Evolutionary conservation across 2,113 vertebrate genomes (phyloP).

Genomic region (Oenanthe oenanthe): DNA sequence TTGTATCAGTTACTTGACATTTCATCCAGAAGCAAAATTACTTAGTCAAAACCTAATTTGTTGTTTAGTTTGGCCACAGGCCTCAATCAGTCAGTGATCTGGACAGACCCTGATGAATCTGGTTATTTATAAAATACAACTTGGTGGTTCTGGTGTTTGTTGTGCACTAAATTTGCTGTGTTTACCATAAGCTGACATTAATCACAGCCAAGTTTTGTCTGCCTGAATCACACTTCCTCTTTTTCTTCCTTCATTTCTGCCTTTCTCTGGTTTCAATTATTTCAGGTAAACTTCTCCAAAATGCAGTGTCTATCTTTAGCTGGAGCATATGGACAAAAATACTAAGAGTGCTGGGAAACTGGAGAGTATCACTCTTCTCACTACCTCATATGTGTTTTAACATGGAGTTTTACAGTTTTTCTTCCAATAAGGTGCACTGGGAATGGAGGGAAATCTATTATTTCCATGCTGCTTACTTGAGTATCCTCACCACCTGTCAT

Average conservation of each 20-base stretch:
- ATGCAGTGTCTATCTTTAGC: not conserved
- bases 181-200: not conserved
- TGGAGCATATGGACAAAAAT: not conserved
- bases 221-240: not conserved
- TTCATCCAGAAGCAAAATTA: not conserved
- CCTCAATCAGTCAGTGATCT: not conserved
- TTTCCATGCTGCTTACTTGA: not conserved
- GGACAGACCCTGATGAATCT: not conserved
- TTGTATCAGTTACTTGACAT: not conserved
- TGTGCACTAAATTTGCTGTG: not conserved
- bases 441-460: not conserved
- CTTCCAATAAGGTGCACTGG: not conserved
- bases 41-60: not conserved
- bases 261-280: not conserved
- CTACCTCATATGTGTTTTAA: not conserved
- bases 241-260: not conserved
- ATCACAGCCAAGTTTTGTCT: not conserved
- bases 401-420: not conserved
- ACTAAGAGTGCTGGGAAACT: not conserved
- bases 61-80: not conserved
- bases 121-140: not conserved
- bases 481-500: not conserved
- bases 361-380: not conserved
- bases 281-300: conserved; percentile 4
- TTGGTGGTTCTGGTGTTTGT: not conserved